These are phyloP conservation scores for Apoderus coryli DNA, from an alignment of 2,888 invertebrate genomes.

Conservation along the genomic window DNA sequence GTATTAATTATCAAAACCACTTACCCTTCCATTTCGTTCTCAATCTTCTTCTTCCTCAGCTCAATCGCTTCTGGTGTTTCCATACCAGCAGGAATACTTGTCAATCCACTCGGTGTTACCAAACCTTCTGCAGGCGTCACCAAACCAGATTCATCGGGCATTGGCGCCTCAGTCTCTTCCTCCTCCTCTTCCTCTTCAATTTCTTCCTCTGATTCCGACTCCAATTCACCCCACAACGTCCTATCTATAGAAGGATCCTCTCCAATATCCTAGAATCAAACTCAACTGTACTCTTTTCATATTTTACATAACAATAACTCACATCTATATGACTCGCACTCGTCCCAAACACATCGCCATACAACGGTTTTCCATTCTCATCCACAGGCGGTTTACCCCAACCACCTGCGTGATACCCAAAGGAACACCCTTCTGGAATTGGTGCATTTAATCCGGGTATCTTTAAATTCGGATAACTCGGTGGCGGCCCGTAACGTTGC, in stretches of 20 bases:
- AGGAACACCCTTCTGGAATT: conserved; percentile 93
- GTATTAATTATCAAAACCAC: conserved; percentile 8
- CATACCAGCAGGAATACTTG: conserved; percentile 82
- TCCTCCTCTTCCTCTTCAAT: conserved; percentile 54
- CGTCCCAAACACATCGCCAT: conserved; percentile 97
- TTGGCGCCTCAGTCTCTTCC: conserved; percentile 47
- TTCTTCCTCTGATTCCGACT: conserved; percentile 75
- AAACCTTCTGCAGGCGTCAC: conserved; percentile 89
- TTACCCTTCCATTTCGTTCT: conserved; percentile 89
- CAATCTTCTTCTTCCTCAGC: conserved; percentile 89
- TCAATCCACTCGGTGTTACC: conserved; percentile 88
- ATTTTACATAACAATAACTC: no score
- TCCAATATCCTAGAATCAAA: conserved; percentile 37
- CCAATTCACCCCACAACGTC: conserved; percentile 93
- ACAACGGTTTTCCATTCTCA: conserved; percentile 92
- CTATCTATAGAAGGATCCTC: conserved; percentile 85
- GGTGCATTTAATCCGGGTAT: conserved; percentile 96
- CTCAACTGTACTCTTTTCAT: no score
- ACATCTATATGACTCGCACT: conserved; percentile 57
- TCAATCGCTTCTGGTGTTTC: conserved; percentile 99
- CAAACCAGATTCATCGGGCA: conserved; percentile 63
- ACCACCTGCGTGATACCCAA: conserved; percentile 98
- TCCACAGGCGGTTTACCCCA: conserved; percentile 99
- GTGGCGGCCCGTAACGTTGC: conserved; percentile 97
- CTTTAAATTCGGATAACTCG: conserved; percentile 96